Conservation (phyloP, 2,113 vertebrate genomes). For the Leiothrix lutea region DNA sequence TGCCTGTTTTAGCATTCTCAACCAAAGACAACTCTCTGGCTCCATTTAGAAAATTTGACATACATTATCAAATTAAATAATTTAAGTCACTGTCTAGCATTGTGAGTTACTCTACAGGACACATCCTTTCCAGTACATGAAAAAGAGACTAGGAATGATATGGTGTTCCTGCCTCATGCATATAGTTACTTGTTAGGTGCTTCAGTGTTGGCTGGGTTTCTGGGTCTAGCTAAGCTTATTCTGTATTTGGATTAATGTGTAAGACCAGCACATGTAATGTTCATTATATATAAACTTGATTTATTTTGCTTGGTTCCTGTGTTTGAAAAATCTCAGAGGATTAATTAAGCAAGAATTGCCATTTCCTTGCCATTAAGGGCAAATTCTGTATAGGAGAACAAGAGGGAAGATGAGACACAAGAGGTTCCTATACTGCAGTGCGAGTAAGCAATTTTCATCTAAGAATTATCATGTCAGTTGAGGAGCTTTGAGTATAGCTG, state of each 20-base stretch:
- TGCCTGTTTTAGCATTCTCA: background rate
- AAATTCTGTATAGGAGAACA: background rate
- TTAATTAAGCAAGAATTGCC: background rate
- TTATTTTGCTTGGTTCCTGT: background rate
- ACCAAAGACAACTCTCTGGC: background rate
- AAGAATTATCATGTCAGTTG: background rate
- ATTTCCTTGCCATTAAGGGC: background rate
- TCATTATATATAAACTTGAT: background rate
- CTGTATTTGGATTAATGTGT: background rate
- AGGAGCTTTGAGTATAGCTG: background rate
- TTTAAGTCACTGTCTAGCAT: background rate
- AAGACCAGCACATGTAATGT: background rate
- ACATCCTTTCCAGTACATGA: background rate
- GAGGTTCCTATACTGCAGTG: background rate
- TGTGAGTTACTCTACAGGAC: background rate
- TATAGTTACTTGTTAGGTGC: background rate
- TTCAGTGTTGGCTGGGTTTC: background rate
- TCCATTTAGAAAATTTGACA: background rate
- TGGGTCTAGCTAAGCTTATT: background rate
- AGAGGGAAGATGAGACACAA: background rate
- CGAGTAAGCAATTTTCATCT: background rate
- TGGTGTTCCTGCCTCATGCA: background rate
- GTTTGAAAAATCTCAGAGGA: background rate
- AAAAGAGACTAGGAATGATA: background rate
- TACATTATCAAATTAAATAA: background rate